Evolutionary conservation across 2,113 vertebrate genomes (phyloP).

Genomic region (Xiphophorus maculatus): DNA sequence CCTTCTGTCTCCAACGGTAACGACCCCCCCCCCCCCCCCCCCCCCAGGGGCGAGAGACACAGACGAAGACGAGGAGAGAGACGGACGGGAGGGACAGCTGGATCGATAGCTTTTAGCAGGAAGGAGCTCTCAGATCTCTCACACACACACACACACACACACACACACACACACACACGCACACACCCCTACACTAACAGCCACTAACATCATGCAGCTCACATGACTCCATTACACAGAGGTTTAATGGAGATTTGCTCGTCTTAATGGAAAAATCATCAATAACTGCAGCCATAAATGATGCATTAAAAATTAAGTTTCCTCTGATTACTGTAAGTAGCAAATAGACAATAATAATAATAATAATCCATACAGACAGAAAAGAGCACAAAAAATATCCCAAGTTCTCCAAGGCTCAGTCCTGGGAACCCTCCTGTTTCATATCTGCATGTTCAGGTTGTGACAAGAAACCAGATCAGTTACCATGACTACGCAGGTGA

Average conservation of each 20-base stretch:
- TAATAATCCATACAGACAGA: too few species aligned
- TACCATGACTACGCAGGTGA: too few species aligned
- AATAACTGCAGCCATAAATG: neutral
- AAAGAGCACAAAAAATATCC: too few species aligned
- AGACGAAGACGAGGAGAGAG: neutral
- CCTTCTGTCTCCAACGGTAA: conserved; percentile 58
- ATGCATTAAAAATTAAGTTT: neutral
- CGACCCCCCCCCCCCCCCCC: conserved; percentile 21
- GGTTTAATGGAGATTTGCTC: too few species aligned
- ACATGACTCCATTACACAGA: neutral
- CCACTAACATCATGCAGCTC: neutral
- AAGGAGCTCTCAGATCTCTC: conserved; percentile 39
- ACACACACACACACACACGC: neutral
- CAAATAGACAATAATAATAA: too few species aligned
- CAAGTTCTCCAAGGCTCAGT: too few species aligned
- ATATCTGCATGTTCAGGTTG: too few species aligned
- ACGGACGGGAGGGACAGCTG: conserved; percentile 3
- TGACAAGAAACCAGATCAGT: too few species aligned
- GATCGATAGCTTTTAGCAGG: conserved; percentile 67
- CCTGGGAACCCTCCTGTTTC: too few species aligned
- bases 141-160: neutral
- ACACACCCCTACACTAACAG: neutral
- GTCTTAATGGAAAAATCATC: neutral
- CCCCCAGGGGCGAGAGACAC: conserved; percentile 31
- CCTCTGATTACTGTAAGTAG: too few species aligned